Percentiles rank a stretch among this genome's conserved stretches.
Conservation (phyloP, 2,888 invertebrate species). For the Conchocele bisecta region DNA sequence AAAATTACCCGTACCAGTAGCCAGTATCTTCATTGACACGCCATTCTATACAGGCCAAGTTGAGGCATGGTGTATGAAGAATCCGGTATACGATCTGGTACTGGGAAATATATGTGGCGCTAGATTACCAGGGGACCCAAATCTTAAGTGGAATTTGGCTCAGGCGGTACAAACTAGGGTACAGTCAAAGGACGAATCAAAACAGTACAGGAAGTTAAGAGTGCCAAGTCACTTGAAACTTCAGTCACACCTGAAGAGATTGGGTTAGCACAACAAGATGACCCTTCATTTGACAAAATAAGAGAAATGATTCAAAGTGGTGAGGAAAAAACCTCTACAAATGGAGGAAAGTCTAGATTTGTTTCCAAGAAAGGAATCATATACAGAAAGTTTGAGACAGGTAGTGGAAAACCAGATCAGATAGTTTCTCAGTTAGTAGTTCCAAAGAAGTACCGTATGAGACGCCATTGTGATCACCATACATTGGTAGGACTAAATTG, state of each 20-base stretch:
- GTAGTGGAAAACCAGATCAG: not conserved
- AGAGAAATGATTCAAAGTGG: not conserved
- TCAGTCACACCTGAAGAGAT: not conserved
- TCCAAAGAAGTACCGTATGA: not conserved
- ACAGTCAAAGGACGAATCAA: not conserved
- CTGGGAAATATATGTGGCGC: slow-evolving; percentile 29
- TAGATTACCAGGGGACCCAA: slow-evolving; percentile 3
- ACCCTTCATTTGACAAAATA: not conserved
- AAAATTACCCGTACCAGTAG: slow-evolving; percentile 4
- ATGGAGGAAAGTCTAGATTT: not conserved
- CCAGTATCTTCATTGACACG: slow-evolving; percentile 15
- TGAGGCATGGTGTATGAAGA: slow-evolving; percentile 25
- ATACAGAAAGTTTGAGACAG: slow-evolving; percentile 3
- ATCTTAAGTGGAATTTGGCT: not conserved
- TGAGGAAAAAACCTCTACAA: not conserved
- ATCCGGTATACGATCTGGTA: slow-evolving; percentile 29
- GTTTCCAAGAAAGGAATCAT: slow-evolving; percentile 4
- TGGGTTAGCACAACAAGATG: slow-evolving; percentile 2
- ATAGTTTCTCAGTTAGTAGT: not conserved
- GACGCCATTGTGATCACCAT: no score
- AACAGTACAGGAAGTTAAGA: not conserved
- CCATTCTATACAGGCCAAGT: slow-evolving; percentile 20
- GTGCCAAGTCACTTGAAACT: not conserved
- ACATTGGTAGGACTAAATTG: no score
- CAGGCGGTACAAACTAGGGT: slow-evolving; percentile 1